Conservation (phyloP, 2,113 vertebrate species). For the Rhizomys pruinosus region DNA sequence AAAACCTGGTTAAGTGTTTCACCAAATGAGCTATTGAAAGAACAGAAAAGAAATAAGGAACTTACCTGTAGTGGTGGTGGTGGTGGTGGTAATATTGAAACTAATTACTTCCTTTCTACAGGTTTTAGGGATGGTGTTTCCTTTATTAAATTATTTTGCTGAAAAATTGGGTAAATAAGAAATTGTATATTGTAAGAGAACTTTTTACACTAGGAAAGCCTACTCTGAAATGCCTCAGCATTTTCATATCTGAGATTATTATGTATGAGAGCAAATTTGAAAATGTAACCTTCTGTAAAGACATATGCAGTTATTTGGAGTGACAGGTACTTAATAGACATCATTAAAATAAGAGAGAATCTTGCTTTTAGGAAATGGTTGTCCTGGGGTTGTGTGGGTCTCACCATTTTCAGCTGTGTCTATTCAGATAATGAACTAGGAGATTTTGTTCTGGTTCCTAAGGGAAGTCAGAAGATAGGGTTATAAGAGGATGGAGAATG, state of each 20-base stretch:
- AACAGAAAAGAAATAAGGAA: background rate
- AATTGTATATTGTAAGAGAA: background rate
- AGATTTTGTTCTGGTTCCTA: constrained; percentile 7
- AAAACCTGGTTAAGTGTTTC: constrained; percentile 57
- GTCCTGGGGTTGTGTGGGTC: background rate
- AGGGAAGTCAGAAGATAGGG: background rate
- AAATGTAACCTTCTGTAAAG: constrained; percentile 49
- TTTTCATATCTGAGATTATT: constrained; percentile 34
- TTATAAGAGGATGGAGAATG: background rate
- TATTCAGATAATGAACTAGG: constrained; percentile 15
- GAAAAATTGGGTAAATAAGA: constrained; percentile 43
- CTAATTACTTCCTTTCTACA: constrained; percentile 40
- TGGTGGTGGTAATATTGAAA: constrained; percentile 51
- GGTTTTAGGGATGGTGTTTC: constrained; percentile 22
- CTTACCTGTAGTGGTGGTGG: background rate
- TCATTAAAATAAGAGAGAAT: background rate
- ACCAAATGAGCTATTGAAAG: background rate
- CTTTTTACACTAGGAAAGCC: constrained; percentile 11
- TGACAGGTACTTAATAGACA: background rate
- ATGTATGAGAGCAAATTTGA: background rate
- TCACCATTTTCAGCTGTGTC: background rate
- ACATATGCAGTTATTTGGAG: constrained; percentile 9
- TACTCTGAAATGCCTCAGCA: background rate
- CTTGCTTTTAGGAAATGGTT: background rate
- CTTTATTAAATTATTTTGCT: constrained; percentile 44